These are phyloP conservation scores for Limnodromus scolopaceus DNA, from an alignment of 2,797 vertebrate genomes.

Conservation along the genomic window DNA sequence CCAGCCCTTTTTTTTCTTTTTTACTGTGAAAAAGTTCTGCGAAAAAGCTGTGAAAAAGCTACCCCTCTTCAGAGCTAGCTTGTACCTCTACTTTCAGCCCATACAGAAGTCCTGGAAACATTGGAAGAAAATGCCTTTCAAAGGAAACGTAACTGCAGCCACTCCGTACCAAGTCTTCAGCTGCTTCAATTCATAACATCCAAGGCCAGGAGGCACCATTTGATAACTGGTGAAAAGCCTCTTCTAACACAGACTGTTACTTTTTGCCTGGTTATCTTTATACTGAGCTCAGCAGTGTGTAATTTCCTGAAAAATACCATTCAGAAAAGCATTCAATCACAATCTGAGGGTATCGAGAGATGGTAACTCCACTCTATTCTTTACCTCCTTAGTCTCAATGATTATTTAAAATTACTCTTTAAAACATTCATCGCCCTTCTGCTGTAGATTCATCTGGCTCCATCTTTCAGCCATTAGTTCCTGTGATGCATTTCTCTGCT, in stretches of 20 bases:
- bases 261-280: not conserved
- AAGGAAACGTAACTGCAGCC: not conserved
- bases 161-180: not conserved
- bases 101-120: not conserved
- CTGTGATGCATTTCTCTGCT: not conserved
- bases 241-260: not conserved
- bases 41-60: no score
- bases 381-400: not conserved
- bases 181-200: not conserved
- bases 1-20: not conserved
- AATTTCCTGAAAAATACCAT: constrained; percentile 4
- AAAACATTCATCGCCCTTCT: not conserved
- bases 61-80: not conserved
- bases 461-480: not conserved
- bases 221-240: not conserved
- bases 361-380: not conserved
- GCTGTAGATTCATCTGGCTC: not conserved
- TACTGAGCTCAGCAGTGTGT: not conserved
- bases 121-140: not conserved
- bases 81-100: not conserved
- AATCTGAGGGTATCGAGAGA: not conserved
- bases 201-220: not conserved
- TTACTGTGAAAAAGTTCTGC: not conserved
- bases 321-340: not conserved
- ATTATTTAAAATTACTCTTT: constrained; percentile 15